A percentile compares a stretch with the other conserved stretches of the same genome.
phyloP scores from a whole-genome alignment of 1,140 invertebrate species.

The Hirudo medicinalis region DNA sequence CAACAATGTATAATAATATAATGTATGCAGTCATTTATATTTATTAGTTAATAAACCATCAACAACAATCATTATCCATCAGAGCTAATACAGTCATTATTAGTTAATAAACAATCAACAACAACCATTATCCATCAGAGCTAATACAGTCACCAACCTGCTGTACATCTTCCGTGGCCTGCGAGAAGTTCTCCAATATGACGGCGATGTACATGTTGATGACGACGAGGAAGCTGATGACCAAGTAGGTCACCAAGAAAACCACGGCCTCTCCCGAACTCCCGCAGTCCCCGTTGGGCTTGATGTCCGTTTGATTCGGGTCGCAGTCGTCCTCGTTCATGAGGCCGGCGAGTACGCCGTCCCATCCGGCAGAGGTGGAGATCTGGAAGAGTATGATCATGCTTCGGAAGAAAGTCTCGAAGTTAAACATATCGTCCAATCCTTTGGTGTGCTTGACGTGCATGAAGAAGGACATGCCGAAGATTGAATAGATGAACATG shows the following conservation, averaged over 20 bases:
- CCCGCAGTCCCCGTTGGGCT: constrained; percentile 79
- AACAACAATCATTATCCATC: too few relatives aligned
- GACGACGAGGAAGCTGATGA: constrained; percentile 93
- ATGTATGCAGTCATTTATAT: too few relatives aligned
- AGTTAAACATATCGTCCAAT: constrained; percentile 91
- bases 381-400: constrained; percentile 94
- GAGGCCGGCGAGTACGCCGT: constrained; percentile 82
- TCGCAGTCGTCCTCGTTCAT: constrained; percentile 78
- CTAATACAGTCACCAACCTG: constrained; percentile 43
- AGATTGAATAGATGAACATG: constrained; percentile 98
- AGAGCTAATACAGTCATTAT: too few relatives aligned
- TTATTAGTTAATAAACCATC: too few relatives aligned
- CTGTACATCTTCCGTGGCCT: constrained; percentile 94
- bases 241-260: constrained; percentile 84
- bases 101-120: too few relatives aligned
- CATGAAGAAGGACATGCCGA: constrained; percentile 99
- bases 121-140: too few relatives aligned
- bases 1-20: too few relatives aligned
- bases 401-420: constrained; percentile 93
- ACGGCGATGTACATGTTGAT: constrained; percentile 99
- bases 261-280: constrained; percentile 81
- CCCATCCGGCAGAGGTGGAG: constrained; percentile 84
- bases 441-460: constrained; percentile 83
- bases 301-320: constrained; percentile 30
- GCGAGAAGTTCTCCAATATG: constrained; percentile 95